Conservation (phyloP, 2,113 vertebrate genomes). For the Muntiacus reevesi region DNA sequence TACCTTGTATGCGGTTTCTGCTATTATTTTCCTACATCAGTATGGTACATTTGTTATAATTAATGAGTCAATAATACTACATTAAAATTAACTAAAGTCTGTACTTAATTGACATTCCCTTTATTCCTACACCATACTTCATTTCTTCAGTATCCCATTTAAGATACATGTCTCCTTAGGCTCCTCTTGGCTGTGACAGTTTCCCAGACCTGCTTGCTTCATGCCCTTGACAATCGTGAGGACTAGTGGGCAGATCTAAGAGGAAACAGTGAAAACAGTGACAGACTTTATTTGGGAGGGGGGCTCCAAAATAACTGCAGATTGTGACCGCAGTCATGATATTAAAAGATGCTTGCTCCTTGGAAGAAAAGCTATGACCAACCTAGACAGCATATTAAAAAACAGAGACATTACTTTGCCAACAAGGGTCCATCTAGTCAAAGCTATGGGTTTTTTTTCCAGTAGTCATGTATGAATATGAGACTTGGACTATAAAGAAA, state of each 20-base stretch:
- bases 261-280: background rate
- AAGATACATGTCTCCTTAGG: background rate
- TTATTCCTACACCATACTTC: background rate
- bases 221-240: background rate
- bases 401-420: background rate
- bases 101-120: background rate
- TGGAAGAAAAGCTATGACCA: background rate
- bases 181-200: background rate
- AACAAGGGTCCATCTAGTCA: background rate
- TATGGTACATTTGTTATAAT: background rate
- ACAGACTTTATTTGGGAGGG: background rate
- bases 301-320: background rate
- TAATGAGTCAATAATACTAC: background rate
- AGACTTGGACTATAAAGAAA: background rate
- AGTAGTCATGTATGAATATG: background rate
- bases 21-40: background rate
- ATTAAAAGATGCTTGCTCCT: background rate
- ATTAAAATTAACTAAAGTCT: background rate
- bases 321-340: background rate
- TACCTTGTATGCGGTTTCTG: background rate
- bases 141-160: background rate
- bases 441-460: background rate
- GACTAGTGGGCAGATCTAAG: background rate
- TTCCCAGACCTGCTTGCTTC: background rate
- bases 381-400: background rate